Conservation (phyloP, 2,797 vertebrate species). For the Rhinoraja longicauda region DNA sequence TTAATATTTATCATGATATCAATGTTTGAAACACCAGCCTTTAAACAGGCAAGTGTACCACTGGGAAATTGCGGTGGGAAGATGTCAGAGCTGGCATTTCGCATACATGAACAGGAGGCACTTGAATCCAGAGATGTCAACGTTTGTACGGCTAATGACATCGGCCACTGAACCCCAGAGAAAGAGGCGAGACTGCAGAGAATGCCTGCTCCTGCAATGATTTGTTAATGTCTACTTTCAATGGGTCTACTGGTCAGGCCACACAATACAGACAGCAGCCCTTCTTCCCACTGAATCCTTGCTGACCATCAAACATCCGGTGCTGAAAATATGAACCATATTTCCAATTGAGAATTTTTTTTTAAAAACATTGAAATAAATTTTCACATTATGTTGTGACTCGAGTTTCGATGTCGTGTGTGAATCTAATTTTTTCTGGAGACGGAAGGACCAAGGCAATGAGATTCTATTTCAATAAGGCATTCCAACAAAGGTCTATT, state of each 20-base stretch:
- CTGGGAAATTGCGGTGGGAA: background rate
- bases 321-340: too few species aligned
- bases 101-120: background rate
- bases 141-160: background rate
- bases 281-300: too few species aligned
- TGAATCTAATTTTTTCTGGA: background rate
- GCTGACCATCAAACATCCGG: too few species aligned
- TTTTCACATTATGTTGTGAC: background rate
- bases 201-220: too few species aligned
- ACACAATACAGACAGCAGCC: too few species aligned
- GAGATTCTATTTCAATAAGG: background rate
- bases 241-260: too few species aligned
- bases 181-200: background rate
- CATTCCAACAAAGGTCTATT: background rate
- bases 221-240: too few species aligned
- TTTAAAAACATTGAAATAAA: background rate
- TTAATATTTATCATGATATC: background rate
- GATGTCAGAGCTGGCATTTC: background rate
- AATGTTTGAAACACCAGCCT: background rate
- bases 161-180: background rate
- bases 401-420: background rate
- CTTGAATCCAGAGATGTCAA: background rate
- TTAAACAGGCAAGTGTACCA: background rate
- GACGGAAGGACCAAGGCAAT: background rate
- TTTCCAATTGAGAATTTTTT: too few species aligned